Percentiles rank a stretch among this genome's conserved stretches.
Evolutionary conservation across 2,888 invertebrate species (phyloP).

Genomic region (Chesias legatella): DNA sequence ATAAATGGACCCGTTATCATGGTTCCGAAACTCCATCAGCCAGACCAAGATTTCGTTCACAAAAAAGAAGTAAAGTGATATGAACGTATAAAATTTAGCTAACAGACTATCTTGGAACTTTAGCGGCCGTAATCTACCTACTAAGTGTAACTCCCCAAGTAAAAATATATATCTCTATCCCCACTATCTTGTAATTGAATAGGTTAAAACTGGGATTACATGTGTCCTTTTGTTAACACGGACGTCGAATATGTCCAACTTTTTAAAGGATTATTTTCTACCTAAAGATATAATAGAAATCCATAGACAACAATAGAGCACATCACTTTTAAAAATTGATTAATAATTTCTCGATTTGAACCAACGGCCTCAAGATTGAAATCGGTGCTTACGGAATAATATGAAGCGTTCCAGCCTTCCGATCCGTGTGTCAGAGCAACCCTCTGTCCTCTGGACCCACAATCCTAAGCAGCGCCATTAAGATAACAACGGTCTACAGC

Average conservation of each 20-base stretch:
- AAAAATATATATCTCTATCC: constrained; percentile 26
- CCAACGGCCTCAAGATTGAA: too few relatives aligned
- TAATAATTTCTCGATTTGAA: too few relatives aligned
- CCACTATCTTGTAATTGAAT: constrained; percentile 30
- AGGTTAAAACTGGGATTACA: constrained; percentile 34
- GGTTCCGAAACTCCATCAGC: too few relatives aligned
- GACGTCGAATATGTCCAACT: not conserved
- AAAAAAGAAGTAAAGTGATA: constrained; percentile 5
- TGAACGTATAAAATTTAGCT: constrained; percentile 5
- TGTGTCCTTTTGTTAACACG: constrained; percentile 23
- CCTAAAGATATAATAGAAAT: too few relatives aligned
- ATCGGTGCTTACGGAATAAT: too few relatives aligned
- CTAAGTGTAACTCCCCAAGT: constrained; percentile 21
- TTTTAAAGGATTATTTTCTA: too few relatives aligned
- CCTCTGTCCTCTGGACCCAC: constrained; percentile 35
- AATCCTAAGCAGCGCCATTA: constrained; percentile 41
- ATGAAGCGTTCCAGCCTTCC: not conserved
- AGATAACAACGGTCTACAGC: constrained; percentile 37
- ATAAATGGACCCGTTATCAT: too few relatives aligned
- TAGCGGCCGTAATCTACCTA: constrained; percentile 17
- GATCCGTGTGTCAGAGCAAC: constrained; percentile 24
- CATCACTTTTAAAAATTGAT: too few relatives aligned
- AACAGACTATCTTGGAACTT: constrained; percentile 13
- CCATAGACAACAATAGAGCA: too few relatives aligned
- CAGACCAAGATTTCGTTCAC: too few relatives aligned